Percentiles rank a stretch among this genome's conserved stretches.
phyloP scores from a whole-genome alignment of 2,797 vertebrate species.

The Propithecus perrieri region DNA sequence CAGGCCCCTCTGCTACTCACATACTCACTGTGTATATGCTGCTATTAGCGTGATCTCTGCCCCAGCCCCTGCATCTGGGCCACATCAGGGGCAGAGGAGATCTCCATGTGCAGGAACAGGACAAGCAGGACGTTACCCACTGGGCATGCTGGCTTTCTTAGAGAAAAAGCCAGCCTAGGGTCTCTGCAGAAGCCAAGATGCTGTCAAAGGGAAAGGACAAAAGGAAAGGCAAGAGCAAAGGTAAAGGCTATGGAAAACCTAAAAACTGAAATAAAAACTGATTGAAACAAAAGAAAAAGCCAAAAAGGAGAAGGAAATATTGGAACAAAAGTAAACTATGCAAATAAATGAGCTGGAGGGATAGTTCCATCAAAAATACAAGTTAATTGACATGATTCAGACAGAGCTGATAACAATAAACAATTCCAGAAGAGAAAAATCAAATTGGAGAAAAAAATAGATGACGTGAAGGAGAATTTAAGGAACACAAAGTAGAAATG shows the following conservation, averaged over 20 bases:
- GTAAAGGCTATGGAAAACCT: constrained; percentile 68
- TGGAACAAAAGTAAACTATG: constrained; percentile 84
- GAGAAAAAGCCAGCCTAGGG: not conserved
- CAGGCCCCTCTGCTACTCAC: not conserved
- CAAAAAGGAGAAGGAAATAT: constrained; percentile 84
- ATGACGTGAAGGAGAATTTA: constrained; percentile 87
- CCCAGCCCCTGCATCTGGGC: not conserved
- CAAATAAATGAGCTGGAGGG: constrained; percentile 88
- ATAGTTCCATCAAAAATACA: constrained; percentile 85
- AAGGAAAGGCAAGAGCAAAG: not conserved
- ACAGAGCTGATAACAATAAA: constrained; percentile 87
- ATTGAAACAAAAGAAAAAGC: constrained; percentile 81
- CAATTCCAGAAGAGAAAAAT: constrained; percentile 83
- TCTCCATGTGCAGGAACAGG: not conserved
- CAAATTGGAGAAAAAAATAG: not conserved
- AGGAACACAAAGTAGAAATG: constrained; percentile 84
- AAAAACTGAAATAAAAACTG: constrained; percentile 85
- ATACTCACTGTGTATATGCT: not conserved
- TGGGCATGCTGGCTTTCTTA: not conserved
- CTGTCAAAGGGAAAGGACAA: not conserved
- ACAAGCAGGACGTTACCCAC: not conserved
- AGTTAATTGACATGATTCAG: constrained; percentile 88
- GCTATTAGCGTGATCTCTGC: not conserved
- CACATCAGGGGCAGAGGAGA: not conserved
- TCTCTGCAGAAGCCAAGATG: not conserved